Conservation (phyloP, 1,140 invertebrate species). For the Triops longicaudatus region DNA sequence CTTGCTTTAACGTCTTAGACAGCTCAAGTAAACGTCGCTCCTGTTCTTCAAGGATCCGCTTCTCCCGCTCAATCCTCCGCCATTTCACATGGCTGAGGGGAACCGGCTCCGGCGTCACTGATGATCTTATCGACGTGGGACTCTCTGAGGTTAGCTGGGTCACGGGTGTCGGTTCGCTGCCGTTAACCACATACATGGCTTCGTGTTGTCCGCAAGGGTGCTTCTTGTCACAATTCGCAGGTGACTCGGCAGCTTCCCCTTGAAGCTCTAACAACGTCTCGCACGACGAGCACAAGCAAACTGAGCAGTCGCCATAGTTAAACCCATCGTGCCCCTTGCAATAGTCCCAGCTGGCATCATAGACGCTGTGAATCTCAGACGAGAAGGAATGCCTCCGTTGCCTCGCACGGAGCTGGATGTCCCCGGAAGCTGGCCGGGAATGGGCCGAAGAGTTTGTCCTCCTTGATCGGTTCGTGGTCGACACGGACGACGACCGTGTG, state of each 20-base stretch:
- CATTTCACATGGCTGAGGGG: constrained; percentile 28
- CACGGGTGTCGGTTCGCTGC: constrained; percentile 18
- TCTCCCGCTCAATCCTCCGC: constrained; percentile 26
- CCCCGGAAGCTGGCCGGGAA: background rate
- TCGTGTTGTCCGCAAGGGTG: constrained; percentile 3
- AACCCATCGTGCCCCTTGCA: background rate
- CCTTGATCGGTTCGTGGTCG: background rate
- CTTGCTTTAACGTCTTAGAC: background rate
- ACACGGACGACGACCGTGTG: background rate
- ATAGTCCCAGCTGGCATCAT: background rate
- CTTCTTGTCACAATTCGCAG: background rate
- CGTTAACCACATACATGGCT: constrained; percentile 20
- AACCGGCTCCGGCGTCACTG: constrained; percentile 27
- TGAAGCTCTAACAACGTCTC: constrained; percentile 9
- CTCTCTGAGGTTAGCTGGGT: background rate
- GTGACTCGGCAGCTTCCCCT: background rate
- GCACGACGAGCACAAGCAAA: constrained; percentile 27
- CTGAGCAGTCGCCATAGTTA: constrained; percentile 21
- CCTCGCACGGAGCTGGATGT: background rate
- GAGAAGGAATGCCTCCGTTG: background rate
- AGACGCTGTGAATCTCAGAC: background rate
- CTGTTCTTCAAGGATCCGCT: constrained; percentile 23
- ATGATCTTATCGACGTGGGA: background rate
- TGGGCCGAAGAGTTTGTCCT: background rate
- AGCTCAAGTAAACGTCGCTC: constrained; percentile 24